Evolutionary conservation across 2,888 invertebrate genomes (phyloP), one percentile per base, ranked within the genome.

Genomic region (Sinopyrophorus schimmeli): DNA sequence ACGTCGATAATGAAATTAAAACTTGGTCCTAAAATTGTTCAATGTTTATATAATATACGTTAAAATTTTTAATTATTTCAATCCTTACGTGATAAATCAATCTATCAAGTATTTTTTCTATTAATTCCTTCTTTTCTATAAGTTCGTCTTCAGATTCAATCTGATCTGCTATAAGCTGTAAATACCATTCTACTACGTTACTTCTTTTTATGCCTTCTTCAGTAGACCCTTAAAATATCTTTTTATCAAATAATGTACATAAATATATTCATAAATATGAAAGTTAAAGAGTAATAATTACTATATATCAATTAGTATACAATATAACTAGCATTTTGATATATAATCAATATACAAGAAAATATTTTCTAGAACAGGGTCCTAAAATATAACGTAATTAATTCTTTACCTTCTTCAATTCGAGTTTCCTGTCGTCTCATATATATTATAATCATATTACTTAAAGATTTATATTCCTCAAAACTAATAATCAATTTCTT

Each of bases 101-200:
- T 46, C 97, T 80, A 69, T 96, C 92, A 43, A 99, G 85, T 44
- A 99, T 89, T 76, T 95, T 96, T 70, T 97, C 95, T 14, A 95
- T 86, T 14, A 98, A 76, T 7, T 84, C 83, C 74, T 95, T 97
- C 66, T 87, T 83, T 64, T 93, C 89, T 1, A 94, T 72, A 20
- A 97, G 75, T 62, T 98, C 96, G 11, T 90, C 89, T 69, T 98
- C 97, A 1, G 84, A 82, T 64, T 98, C 95, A 51, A 98, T 89
- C 63, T 90, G 86, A 51, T 87, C 84, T 57, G 89, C 87, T 41
- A 95, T 81, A 68, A 91, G 87, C 64, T 89, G 87, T 59, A 98
- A 75, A 72, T 96, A 99, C 97, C 98, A 98, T 60, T 87, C 86
- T 17, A 97, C 84, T 1, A 99, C 78, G 34, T 92, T 88, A 59